Evolutionary conservation across 2,113 vertebrate genomes (phyloP).

Genomic region (Delphinapterus leucas): DNA sequence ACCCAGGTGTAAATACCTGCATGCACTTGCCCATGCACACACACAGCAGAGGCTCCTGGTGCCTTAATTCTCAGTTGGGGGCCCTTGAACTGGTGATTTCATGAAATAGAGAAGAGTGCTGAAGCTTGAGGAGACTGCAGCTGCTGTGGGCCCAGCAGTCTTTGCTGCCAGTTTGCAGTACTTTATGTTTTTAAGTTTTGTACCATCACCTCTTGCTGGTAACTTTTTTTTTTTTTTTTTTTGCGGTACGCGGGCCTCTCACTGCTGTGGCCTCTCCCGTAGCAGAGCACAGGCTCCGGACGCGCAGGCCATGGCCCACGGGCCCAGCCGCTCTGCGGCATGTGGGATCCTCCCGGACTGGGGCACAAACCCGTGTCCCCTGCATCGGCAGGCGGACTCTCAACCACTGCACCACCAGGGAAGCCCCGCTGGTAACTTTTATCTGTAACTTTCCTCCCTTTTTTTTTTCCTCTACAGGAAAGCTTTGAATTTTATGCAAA

Average conservation of each 20-base stretch:
- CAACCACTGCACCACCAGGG: no score
- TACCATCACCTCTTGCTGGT: background rate
- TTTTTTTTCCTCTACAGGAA: constrained; percentile 82
- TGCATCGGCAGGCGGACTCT: no score
- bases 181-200: background rate
- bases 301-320: no score
- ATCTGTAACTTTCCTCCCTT: constrained; percentile 29
- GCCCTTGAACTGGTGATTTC: background rate
- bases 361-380: no score
- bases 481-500: constrained; percentile 88
- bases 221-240: background rate
- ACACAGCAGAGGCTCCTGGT: background rate
- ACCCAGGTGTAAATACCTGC: background rate
- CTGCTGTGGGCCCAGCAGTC: rapidly evolving
- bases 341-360: no score
- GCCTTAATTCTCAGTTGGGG: background rate
- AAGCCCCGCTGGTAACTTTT: background rate
- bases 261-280: no score
- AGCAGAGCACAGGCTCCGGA: no score
- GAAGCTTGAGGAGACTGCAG: background rate
- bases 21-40: rapidly evolving
- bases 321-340: no score
- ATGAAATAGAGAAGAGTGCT: background rate
- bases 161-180: background rate
- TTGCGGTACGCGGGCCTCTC: no score